Percentiles rank a stretch among this genome's conserved stretches.
Conservation (phyloP, 2,113 vertebrate species). For the Hirundichthys speculiger region DNA sequence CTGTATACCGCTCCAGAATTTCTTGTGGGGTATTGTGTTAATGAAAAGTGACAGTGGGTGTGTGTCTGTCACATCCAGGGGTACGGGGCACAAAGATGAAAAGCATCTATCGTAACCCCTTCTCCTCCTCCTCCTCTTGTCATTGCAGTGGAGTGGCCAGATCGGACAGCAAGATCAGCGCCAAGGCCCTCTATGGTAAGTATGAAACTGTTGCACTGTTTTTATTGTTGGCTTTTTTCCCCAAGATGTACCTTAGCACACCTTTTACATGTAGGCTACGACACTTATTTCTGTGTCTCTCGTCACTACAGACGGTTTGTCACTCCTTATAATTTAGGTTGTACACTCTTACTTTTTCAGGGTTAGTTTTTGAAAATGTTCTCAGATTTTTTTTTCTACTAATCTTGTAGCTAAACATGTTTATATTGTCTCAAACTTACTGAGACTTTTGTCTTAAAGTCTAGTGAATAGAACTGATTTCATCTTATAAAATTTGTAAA, state of each 20-base stretch:
- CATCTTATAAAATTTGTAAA: no score
- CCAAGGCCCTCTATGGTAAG: slow-evolving; percentile 85
- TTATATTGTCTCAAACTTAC: no score
- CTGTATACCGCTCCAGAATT: slow-evolving; percentile 20
- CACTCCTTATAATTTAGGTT: neutral
- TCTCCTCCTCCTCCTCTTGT: slow-evolving; percentile 60
- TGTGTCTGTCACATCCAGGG: slow-evolving; percentile 24
- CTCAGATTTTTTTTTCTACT: neutral
- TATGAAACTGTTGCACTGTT: slow-evolving; percentile 2
- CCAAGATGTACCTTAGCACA: slow-evolving; percentile 8
- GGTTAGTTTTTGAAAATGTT: neutral
- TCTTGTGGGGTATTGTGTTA: neutral
- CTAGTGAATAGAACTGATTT: no score
- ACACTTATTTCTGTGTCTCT: slow-evolving; percentile 2
- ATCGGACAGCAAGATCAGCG: slow-evolving; percentile 84
- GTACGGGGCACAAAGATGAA: slow-evolving; percentile 70
- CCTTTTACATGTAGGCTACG: neutral
- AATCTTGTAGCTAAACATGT: neutral
- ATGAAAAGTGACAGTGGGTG: slow-evolving; percentile 35
- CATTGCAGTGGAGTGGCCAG: slow-evolving; percentile 82
- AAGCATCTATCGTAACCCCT: slow-evolving; percentile 65
- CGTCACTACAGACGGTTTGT: slow-evolving; percentile 18
- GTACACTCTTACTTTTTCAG: neutral
- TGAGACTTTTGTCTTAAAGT: no score
- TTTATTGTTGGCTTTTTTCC: slow-evolving; percentile 2